Percentiles rank a stretch among this genome's conserved stretches.
Conservation (phyloP, 1,140 invertebrate genomes). For the Drosophila subpulchrella region DNA sequence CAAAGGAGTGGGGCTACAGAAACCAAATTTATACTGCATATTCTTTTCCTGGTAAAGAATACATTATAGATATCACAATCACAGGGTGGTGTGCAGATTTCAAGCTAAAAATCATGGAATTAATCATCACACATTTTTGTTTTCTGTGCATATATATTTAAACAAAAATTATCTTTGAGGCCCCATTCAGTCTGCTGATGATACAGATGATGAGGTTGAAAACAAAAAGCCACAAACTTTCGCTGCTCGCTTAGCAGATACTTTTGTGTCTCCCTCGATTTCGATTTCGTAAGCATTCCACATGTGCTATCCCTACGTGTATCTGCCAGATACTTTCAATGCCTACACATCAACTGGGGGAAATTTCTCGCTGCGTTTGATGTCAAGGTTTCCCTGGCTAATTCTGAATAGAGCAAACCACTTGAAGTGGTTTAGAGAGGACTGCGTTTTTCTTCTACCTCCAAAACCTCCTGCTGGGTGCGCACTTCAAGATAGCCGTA, state of each 20-base stretch:
- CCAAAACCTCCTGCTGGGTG: slow-evolving; percentile 50
- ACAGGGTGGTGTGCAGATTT: not conserved
- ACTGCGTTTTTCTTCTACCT: not conserved
- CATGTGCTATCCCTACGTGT: slow-evolving; percentile 50
- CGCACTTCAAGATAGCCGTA: slow-evolving; percentile 27
- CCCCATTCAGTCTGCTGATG: slow-evolving; percentile 51
- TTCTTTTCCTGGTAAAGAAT: not conserved
- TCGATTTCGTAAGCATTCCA: slow-evolving; percentile 50
- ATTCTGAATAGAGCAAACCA: slow-evolving; percentile 26
- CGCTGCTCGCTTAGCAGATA: slow-evolving; percentile 52
- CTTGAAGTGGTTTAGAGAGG: slow-evolving; percentile 43
- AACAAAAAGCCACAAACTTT: slow-evolving; percentile 61
- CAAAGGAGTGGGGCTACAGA: not conserved
- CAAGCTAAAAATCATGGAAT: not conserved
- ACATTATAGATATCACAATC: too few species aligned
- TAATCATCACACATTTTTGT: not conserved
- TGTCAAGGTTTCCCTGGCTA: slow-evolving; percentile 70
- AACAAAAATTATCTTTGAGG: slow-evolving; percentile 26
- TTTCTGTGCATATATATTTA: slow-evolving; percentile 3
- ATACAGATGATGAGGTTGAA: slow-evolving; percentile 40
- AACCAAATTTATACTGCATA: not conserved
- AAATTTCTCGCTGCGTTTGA: slow-evolving; percentile 71
- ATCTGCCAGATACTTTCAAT: slow-evolving; percentile 69
- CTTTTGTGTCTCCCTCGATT: slow-evolving; percentile 39
- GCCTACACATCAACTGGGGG: slow-evolving; percentile 59